These are phyloP conservation scores for Cyrtorhinus lividipennis DNA, from an alignment of 1,140 invertebrate genomes.

Conservation along the genomic window DNA sequence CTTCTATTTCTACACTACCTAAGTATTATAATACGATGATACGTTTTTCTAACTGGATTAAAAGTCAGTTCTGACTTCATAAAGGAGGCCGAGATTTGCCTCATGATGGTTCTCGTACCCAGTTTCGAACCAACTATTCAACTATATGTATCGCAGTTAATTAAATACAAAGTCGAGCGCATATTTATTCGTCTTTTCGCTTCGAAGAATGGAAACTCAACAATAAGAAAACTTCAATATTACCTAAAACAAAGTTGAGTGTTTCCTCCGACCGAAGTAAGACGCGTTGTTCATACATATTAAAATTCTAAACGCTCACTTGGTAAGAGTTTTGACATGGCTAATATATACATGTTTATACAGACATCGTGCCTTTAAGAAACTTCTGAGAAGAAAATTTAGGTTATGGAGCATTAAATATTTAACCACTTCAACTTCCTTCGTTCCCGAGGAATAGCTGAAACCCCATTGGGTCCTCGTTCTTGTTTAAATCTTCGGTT, in stretches of 20 bases:
- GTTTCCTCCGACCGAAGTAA: not conserved
- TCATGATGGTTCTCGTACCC: no score
- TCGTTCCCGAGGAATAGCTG: no score
- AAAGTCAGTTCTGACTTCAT: no score
- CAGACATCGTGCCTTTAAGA: conserved; percentile 11
- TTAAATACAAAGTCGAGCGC: not conserved
- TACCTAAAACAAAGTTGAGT: not conserved
- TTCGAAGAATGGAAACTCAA: not conserved
- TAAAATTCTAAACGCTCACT: conserved; percentile 15
- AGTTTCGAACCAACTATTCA: no score
- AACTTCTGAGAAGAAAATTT: conserved; percentile 17
- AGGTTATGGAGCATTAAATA: conserved; percentile 19
- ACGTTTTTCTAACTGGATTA: no score
- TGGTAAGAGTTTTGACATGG: conserved; percentile 15
- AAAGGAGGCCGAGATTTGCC: no score
- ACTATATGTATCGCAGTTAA: not conserved
- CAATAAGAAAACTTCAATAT: not conserved
- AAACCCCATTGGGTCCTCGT: no score
- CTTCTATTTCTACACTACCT: no score
- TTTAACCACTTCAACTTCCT: conserved; percentile 9
- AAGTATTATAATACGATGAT: no score
- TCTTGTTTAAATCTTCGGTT: no score
- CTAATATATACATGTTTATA: conserved; percentile 19
- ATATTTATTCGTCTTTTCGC: not conserved
- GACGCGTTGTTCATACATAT: conserved; percentile 18